Base-by-base conservation (phyloP, 2,888 invertebrate genomes). In the Drosophila tripunctata region DNA sequence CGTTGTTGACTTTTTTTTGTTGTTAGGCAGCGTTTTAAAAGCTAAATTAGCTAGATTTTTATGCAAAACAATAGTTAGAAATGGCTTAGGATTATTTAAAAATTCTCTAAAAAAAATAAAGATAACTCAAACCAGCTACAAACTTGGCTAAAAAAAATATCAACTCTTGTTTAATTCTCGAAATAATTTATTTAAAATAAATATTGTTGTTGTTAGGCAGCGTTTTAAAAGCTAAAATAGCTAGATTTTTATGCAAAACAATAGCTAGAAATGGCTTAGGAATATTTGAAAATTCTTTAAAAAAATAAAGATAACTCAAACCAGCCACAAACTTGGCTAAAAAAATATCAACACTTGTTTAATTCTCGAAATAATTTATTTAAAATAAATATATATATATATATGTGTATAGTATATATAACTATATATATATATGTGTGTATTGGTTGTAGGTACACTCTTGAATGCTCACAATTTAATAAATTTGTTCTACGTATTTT, bases 301-400 rank as follows among this genome's bases (percentile, higher is more conserved):
- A 8, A 4, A 0, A 10, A 7, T 27, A 10, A 10, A 27, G 10
- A 10, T 27, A n/a, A n/a, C n/a, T n/a, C n/a, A n/a, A n/a, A n/a
- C n/a, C n/a, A n/a, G n/a, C n/a, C n/a, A n/a, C n/a, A n/a, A n/a
- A n/a, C n/a, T n/a, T n/a, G 10, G 2, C 27, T 10, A 8, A 27
- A 27, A 27, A 8, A 6, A 10, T 10, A 27, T 21, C 21, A 21
- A 57, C 19, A 43, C 38, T 35, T 31, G 19, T 14, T 58, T 71
- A 70, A 79, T 58, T 84, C 44, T 80, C 61, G 75, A 82, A 82
- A 87, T 87, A 71, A 82, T 87, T 87, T 85, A 87, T 87, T 87
- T 82, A 78, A 80, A 85, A 82, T 87, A 82, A 85, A 84, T 79
- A 87, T 71, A 58, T 76, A 73, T 73, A 82, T 87, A 82, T 82